phyloP scores from a whole-genome alignment of 2,113 vertebrate genomes.

The Phrynocephalus versicolor region DNA sequence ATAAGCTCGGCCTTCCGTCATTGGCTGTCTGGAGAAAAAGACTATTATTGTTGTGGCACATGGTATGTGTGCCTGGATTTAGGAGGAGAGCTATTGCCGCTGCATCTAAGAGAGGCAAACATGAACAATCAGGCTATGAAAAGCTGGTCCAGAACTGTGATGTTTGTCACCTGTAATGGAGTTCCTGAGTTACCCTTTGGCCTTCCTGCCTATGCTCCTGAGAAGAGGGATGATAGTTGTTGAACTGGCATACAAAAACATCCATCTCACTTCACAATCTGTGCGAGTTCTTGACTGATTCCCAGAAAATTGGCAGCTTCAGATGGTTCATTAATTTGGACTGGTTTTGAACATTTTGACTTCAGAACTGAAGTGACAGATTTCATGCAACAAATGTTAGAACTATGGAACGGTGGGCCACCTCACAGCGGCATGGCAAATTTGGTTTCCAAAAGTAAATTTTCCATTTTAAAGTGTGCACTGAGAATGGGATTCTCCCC shows the following conservation, averaged over 20 bases:
- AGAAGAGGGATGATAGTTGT: not conserved
- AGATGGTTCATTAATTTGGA: not conserved
- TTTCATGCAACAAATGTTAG: not conserved
- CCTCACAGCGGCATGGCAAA: not conserved
- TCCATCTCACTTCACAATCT: not conserved
- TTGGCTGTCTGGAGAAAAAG: not conserved
- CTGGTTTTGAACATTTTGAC: not conserved
- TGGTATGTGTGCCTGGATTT: not conserved
- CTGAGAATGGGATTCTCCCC: not conserved
- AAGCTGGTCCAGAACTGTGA: not conserved
- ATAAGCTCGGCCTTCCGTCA: not conserved
- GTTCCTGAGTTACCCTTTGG: not conserved
- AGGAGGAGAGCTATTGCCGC: not conserved
- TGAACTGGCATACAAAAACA: not conserved
- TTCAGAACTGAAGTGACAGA: not conserved
- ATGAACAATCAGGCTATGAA: not conserved
- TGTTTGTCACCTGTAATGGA: not conserved
- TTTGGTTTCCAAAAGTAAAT: not conserved
- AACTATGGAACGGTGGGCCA: not conserved
- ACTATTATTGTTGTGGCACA: not conserved
- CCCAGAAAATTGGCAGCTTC: not conserved
- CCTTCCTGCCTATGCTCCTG: not conserved
- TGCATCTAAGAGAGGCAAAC: not conserved
- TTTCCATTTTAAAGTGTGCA: not conserved
- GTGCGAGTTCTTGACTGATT: not conserved